These are phyloP conservation scores for Itoplectis maculator DNA, from an alignment of 2,888 invertebrate species.

Conservation along the genomic window DNA sequence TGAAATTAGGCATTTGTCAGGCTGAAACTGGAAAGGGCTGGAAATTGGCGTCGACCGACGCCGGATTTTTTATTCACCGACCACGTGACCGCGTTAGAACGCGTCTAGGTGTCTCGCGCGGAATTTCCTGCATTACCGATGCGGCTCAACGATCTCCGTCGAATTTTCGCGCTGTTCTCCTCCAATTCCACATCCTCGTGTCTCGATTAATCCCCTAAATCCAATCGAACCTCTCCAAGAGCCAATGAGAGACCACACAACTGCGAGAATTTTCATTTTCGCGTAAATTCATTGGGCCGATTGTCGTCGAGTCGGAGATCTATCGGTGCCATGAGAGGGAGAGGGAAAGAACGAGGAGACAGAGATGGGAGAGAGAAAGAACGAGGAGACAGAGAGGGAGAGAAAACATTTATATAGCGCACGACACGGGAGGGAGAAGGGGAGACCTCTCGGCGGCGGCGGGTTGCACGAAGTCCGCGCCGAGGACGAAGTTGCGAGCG, in stretches of 20 bases:
- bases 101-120: too few relatives aligned
- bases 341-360: too few relatives aligned
- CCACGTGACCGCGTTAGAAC: neutral
- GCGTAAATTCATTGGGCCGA: constrained; percentile 27
- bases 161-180: constrained; percentile 8
- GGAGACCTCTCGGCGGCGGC: neutral
- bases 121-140: neutral
- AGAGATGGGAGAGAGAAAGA: too few relatives aligned
- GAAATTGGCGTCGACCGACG: too few relatives aligned
- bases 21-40: too few relatives aligned
- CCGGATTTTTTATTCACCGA: too few relatives aligned
- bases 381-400: too few relatives aligned
- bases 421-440: neutral
- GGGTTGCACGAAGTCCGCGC: constrained; percentile 13
- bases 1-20: too few relatives aligned
- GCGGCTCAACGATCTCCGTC: neutral
- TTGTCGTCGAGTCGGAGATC: constrained; percentile 17
- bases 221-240: constrained; percentile 43
- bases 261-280: constrained; percentile 44
- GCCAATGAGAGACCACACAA: neutral
- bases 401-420: constrained; percentile 14
- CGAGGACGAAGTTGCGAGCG: constrained; percentile 2
- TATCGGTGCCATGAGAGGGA: constrained; percentile 20
- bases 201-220: constrained; percentile 53
- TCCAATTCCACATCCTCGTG: constrained; percentile 10